Evolutionary conservation across 1,140 invertebrate species (phyloP).

Genomic region (Holcopasites calliopsidis): DNA sequence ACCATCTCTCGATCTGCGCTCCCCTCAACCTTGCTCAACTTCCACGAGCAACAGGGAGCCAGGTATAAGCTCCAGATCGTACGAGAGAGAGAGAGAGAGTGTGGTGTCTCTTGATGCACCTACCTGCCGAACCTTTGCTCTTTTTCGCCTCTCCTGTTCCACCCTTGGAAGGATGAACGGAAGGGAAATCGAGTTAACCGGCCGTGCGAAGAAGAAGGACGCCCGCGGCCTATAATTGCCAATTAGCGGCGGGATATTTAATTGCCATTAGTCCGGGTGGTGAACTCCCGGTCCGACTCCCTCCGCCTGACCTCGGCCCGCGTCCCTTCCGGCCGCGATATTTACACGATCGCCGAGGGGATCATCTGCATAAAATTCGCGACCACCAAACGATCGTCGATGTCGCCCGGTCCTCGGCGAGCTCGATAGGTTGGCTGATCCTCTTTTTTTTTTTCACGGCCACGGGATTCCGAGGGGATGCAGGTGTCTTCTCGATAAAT

Average conservation of each 20-base stretch:
- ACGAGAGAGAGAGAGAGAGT: too few relatives aligned
- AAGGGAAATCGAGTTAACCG: neutral
- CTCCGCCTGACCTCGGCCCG: conserved; percentile 26
- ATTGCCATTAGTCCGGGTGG: conserved; percentile 75
- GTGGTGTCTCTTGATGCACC: conserved; percentile 52
- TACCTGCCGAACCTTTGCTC: conserved; percentile 52
- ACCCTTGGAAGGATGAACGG: neutral
- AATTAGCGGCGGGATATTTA: conserved; percentile 79
- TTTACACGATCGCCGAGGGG: conserved; percentile 59
- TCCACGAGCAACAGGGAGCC: conserved; percentile 17
- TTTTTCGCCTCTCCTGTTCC: conserved; percentile 47
- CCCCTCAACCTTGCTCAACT: neutral
- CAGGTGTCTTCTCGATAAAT: conserved; percentile 70
- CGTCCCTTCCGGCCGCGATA: conserved; percentile 44
- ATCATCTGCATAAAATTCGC: conserved; percentile 71
- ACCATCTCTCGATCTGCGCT: conserved; percentile 22
- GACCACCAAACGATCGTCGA: conserved; percentile 49
- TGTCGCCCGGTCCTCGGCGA: neutral
- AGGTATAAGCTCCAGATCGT: conserved; percentile 53
- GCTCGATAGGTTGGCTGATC: conserved; percentile 55
- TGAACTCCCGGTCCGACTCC: conserved; percentile 40
- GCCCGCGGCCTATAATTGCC: conserved; percentile 76
- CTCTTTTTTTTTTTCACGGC: conserved; percentile 62
- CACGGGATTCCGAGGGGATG: conserved; percentile 55
- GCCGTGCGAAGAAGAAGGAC: conserved; percentile 39